Conservation (phyloP, 2,888 invertebrate genomes). For the Drosophila maculinotata region DNA sequence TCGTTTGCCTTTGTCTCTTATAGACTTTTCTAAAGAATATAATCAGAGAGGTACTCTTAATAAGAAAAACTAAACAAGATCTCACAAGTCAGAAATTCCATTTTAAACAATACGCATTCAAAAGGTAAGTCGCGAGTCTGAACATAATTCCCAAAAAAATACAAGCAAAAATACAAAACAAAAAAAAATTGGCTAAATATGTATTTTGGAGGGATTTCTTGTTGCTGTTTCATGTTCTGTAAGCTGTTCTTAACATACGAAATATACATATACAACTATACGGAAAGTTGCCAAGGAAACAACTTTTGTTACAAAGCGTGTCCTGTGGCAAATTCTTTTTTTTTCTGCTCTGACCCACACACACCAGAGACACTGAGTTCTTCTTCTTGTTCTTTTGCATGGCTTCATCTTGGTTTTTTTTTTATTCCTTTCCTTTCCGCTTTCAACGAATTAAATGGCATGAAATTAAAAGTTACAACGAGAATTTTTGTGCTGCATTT, state of each 20-base stretch:
- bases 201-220: slow-evolving; percentile 15
- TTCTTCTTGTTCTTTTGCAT: slow-evolving; percentile 50
- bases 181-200: slow-evolving; percentile 9
- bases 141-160: neutral
- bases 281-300: slow-evolving; percentile 65
- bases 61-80: no score
- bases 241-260: slow-evolving; percentile 13
- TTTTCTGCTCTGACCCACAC: slow-evolving; percentile 37
- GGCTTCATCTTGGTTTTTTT: slow-evolving; percentile 61
- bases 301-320: slow-evolving; percentile 76
- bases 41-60: no score
- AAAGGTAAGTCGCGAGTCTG: slow-evolving; percentile 14
- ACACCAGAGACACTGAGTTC: slow-evolving; percentile 23
- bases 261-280: slow-evolving; percentile 8
- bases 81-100: neutral
- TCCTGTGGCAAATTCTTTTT: slow-evolving; percentile 75
- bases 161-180: neutral
- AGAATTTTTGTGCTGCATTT: slow-evolving; percentile 81
- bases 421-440: slow-evolving; percentile 62
- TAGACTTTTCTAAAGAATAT: no score
- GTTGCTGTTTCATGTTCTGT: neutral
- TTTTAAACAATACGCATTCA: slow-evolving; percentile 5
- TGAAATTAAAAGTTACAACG: slow-evolving; percentile 81
- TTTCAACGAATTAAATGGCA: slow-evolving; percentile 82
- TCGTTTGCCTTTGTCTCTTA: no score